Conservation (phyloP, 2,113 vertebrate species). For the Vanacampus margaritifer region DNA sequence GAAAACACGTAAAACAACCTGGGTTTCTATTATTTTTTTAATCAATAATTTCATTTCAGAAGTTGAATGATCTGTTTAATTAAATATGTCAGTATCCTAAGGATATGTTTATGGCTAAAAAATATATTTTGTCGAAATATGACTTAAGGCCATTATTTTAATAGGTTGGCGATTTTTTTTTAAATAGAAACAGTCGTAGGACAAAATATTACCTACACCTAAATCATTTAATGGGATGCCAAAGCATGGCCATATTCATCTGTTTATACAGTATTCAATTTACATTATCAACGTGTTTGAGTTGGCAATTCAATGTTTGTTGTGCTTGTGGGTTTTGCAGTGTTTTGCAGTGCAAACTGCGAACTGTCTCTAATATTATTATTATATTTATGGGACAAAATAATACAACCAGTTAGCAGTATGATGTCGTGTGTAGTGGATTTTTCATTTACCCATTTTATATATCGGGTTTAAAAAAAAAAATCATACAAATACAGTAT, state of each 20-base stretch:
- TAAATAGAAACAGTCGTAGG: background rate
- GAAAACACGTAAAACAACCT: too few species aligned
- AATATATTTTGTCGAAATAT: too few species aligned
- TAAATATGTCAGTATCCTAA: too few species aligned
- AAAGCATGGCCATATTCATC: background rate
- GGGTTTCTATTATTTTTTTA: too few species aligned
- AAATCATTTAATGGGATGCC: background rate
- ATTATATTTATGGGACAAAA: background rate
- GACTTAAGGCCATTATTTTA: too few species aligned
- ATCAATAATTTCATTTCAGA: too few species aligned
- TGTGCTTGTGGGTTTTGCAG: background rate
- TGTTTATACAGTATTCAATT: background rate
- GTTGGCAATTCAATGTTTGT: background rate
- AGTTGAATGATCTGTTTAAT: too few species aligned
- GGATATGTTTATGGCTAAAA: too few species aligned
- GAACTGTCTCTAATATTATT: background rate
- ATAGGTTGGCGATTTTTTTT: background rate
- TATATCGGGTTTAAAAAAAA: background rate
- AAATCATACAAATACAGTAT: background rate
- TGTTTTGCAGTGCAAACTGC: too few species aligned
- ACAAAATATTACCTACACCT: background rate
- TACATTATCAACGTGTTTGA: background rate
- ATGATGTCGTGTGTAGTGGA: too few species aligned
- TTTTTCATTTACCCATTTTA: background rate
- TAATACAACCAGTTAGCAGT: background rate